A percentile compares a stretch with the other conserved stretches of the same genome.
These are phyloP conservation scores for Parelbella ahira DNA, from an alignment of 2,888 invertebrate genomes.

Conservation along the genomic window DNA sequence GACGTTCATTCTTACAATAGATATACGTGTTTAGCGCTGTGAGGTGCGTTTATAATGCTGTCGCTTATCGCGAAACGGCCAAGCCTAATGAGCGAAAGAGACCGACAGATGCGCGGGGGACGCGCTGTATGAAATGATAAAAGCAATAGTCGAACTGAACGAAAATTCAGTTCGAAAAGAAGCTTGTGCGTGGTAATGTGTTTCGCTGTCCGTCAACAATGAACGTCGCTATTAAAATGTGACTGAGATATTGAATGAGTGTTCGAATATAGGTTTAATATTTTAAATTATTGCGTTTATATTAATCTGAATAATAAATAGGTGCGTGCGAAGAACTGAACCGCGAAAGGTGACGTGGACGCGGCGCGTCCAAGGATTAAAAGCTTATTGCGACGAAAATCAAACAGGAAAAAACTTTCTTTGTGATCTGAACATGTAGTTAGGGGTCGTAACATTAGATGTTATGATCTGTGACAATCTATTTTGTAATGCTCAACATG, in stretches of 20 bases:
- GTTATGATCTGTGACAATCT: conserved; percentile 3
- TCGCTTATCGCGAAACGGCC: conserved; percentile 48
- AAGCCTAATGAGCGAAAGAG: conserved; percentile 52
- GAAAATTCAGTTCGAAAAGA: conserved; percentile 71
- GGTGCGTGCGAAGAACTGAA: conserved; percentile 43
- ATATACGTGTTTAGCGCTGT: conserved; percentile 38
- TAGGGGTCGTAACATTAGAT: conserved; percentile 40
- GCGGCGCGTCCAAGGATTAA: conserved; percentile 62
- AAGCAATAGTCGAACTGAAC: conserved; percentile 72
- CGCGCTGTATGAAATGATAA: conserved; percentile 68
- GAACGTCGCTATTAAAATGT: conserved; percentile 68
- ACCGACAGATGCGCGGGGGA: conserved; percentile 52
- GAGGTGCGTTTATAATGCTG: conserved; percentile 43
- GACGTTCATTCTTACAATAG: conserved; percentile 6
- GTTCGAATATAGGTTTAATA: conserved; percentile 47
- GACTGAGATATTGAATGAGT: conserved; percentile 63
- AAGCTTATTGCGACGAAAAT: conserved; percentile 70
- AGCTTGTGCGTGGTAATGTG: conserved; percentile 48
- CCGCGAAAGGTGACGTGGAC: conserved; percentile 67
- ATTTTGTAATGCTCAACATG: conserved; percentile 42
- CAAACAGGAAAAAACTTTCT: conserved; percentile 62
- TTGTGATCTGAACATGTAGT: conserved; percentile 48
- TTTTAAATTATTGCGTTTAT: conserved; percentile 46
- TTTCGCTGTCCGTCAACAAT: conserved; percentile 41
- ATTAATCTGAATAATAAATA: conserved; percentile 21